These are phyloP conservation scores for Andrena cerasifolii DNA, from an alignment of 1,140 invertebrate genomes.

Conservation along the genomic window DNA sequence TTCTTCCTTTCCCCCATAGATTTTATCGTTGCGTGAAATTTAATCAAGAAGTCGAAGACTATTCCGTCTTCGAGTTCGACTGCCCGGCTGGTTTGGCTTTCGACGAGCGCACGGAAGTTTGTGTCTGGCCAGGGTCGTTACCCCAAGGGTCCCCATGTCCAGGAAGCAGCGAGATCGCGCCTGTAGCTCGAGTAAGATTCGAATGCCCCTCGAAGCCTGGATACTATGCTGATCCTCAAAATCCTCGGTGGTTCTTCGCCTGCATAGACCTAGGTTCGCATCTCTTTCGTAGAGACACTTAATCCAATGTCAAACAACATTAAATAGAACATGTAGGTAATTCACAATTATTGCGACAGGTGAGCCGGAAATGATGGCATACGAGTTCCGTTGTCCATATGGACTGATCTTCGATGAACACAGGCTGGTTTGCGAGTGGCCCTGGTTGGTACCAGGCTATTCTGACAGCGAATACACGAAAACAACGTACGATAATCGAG, in stretches of 20 bases:
- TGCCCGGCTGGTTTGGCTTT: conserved; percentile 92
- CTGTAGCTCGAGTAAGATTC: conserved; percentile 86
- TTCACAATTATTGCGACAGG: conserved; percentile 58
- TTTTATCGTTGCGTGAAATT: conserved; percentile 94
- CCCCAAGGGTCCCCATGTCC: conserved; percentile 88
- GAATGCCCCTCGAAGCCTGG: conserved; percentile 85
- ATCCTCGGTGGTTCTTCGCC: conserved; percentile 94
- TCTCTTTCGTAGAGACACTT: conserved; percentile 71
- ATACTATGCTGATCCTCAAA: conserved; percentile 91
- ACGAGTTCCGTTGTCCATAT: conserved; percentile 93
- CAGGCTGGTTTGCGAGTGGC: conserved; percentile 90
- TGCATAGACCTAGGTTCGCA: conserved; percentile 88
- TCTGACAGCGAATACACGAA: conserved; percentile 76
- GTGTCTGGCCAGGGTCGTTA: conserved; percentile 91
- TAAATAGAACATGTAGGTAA: neutral
- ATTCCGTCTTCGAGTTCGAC: conserved; percentile 91
- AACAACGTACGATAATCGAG: conserved; percentile 42
- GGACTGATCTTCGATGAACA: conserved; percentile 90
- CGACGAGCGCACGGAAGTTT: conserved; percentile 90
- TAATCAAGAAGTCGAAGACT: conserved; percentile 88
- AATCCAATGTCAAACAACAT: neutral
- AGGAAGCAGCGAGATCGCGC: conserved; percentile 89
- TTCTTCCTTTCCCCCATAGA: conserved; percentile 72
- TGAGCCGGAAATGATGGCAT: conserved; percentile 84
- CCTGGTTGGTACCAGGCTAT: conserved; percentile 89